Evolutionary conservation across 2,113 vertebrate species (phyloP), one percentile per base, ranked within the genome.

Genomic region (Stigmatopora nigra): DNA sequence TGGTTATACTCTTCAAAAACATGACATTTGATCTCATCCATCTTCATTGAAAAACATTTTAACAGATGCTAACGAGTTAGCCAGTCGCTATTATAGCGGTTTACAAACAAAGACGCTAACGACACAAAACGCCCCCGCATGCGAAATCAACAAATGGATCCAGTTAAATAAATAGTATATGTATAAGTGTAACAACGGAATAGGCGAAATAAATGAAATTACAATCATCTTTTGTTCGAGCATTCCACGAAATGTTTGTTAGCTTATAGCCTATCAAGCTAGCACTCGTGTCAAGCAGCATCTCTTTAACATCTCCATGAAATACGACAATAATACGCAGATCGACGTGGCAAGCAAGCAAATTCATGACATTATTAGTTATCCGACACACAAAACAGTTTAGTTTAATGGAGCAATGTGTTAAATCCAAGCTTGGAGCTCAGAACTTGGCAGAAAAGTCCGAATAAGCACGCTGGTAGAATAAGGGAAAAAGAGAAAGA

Each of bases 241-340:
- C 7, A 38, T 19, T 15, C 22, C 20, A 41, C 45, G 3, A n/a
- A 59, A 60, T 49, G 70, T 63, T 64, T 60, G 47, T 25, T 63
- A 51, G 53, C 59, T 8, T 71, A 22, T 76, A 84, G 77, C 82
- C 74, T 57, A 56, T 67, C 59, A 15, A 45, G 59, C 59, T 64
- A 56, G 82, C 78, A 79, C 69, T 64, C 63, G 49, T 14, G 57
- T 61, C 63, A 64, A 13, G 67, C 19, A 25, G 13, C 17, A 60
- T 3, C 31, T 9, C 9, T 59, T 41, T 41, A 13, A 56, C 3
- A 13, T 31, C 53, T 31, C 15, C 53, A 3, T 55, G 6, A 41
- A 41, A 41, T 10, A 41, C 38, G 9, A 8, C 8, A 19, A 51
- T 56, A 15, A 25, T 56, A 56, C 25, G 10, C 20, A 53, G 11